Conservation (phyloP, 2,797 vertebrate species). For the Rachycentron canadum region DNA sequence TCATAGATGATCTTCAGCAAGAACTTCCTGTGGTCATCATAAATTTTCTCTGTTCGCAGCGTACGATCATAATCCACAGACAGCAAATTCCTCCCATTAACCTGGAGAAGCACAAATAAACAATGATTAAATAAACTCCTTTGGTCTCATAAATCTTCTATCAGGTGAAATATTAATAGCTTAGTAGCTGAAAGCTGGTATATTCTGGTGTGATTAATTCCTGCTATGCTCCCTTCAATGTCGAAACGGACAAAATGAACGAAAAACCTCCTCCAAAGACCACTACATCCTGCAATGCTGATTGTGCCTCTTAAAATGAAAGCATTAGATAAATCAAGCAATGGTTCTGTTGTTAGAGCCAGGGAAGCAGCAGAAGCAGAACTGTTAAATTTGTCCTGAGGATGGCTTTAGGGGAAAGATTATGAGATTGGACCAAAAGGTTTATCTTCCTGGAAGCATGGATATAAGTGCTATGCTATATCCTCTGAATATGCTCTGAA, state of each 20-base stretch:
- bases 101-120: conserved; percentile 80
- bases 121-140: neutral
- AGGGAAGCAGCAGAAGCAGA: neutral
- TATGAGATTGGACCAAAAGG: neutral
- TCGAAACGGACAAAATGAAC: neutral
- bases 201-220: neutral
- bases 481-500: neutral
- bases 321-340: neutral
- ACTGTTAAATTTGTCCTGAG: neutral
- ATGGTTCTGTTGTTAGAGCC: neutral
- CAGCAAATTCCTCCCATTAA: conserved; percentile 97
- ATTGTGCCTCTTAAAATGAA: neutral
- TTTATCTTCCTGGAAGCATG: neutral
- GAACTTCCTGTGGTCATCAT: conserved; percentile 98
- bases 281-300: neutral
- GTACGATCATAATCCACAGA: conserved; percentile 97
- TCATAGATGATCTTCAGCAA: conserved; percentile 96
- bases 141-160: neutral
- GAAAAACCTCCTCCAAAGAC: neutral
- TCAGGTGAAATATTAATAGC: neutral
- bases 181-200: neutral
- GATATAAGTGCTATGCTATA: neutral
- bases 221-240: neutral
- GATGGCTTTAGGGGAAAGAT: neutral
- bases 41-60: conserved; percentile 96